Percentiles rank a stretch among this genome's conserved stretches.
These are phyloP conservation scores for Danio kyathit DNA, from an alignment of 2,797 vertebrate species.

Conservation along the genomic window DNA sequence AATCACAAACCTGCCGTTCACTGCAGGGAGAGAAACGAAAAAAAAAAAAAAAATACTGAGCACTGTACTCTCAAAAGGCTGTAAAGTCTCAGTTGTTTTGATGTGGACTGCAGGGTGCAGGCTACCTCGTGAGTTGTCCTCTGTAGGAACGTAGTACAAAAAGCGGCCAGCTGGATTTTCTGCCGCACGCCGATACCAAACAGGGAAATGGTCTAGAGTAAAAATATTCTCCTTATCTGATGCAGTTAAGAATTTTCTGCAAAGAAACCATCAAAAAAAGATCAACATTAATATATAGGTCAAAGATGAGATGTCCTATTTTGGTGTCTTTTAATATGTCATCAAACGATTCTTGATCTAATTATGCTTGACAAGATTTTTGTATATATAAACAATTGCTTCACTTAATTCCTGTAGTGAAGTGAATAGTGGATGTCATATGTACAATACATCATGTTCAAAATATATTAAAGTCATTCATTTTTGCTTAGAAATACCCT, in stretches of 20 bases:
- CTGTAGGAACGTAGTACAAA: constrained; percentile 86
- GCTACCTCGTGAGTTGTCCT: constrained; percentile 83
- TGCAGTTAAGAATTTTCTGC: constrained; percentile 89
- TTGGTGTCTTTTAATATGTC: too few relatives aligned
- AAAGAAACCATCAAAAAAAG: not conserved
- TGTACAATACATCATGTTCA: too few relatives aligned
- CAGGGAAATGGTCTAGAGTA: constrained; percentile 93
- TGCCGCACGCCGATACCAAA: constrained; percentile 93
- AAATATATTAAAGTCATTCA: too few relatives aligned
- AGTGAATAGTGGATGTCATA: too few relatives aligned
- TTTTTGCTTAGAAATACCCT: too few relatives aligned
- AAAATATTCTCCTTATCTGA: constrained; percentile 90
- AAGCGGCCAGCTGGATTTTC: constrained; percentile 90
- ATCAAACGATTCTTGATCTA: too few relatives aligned
- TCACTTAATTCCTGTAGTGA: too few relatives aligned
- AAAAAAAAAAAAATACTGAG: constrained; percentile 52
- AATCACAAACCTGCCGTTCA: constrained; percentile 74
- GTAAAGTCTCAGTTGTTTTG: constrained; percentile 75
- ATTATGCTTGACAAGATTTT: too few relatives aligned
- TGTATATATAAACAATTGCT: too few relatives aligned
- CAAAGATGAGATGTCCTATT: too few relatives aligned
- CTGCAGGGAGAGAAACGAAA: constrained; percentile 20
- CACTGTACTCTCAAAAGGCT: constrained; percentile 68
- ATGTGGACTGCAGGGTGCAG: not conserved
- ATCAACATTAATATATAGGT: not conserved